Evolutionary conservation across 2,797 vertebrate genomes (phyloP).

Genomic region (Pteropus rufus): DNA sequence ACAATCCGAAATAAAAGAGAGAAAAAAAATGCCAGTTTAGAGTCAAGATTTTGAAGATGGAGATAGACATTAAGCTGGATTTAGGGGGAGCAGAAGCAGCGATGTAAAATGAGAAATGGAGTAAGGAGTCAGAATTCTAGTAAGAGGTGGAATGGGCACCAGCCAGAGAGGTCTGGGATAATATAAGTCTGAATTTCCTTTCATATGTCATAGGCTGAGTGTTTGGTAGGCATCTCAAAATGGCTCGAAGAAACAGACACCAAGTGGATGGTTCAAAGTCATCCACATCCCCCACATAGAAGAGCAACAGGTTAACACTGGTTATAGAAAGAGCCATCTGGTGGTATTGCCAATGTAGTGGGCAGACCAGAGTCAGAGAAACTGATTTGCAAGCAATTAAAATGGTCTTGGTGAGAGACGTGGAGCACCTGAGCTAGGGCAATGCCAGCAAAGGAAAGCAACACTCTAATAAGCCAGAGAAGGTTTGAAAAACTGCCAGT

Average conservation of each 20-base stretch:
- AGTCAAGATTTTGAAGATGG: neutral
- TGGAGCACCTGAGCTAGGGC: neutral
- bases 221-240: neutral
- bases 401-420: neutral
- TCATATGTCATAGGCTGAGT: neutral
- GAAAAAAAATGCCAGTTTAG: neutral
- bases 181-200: neutral
- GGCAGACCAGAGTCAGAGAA: neutral
- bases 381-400: neutral
- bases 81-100: neutral
- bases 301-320: neutral
- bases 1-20: neutral
- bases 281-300: neutral
- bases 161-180: no score
- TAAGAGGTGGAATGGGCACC: neutral
- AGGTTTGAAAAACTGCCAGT: neutral
- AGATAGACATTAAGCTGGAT: neutral
- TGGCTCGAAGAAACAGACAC: neutral
- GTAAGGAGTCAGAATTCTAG: neutral
- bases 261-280: neutral
- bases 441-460: neutral
- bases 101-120: neutral
- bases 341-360: neutral
- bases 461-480: neutral
- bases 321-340: neutral